Conservation (phyloP, 1,140 invertebrate species). For the Drosophila guanche region DNA sequence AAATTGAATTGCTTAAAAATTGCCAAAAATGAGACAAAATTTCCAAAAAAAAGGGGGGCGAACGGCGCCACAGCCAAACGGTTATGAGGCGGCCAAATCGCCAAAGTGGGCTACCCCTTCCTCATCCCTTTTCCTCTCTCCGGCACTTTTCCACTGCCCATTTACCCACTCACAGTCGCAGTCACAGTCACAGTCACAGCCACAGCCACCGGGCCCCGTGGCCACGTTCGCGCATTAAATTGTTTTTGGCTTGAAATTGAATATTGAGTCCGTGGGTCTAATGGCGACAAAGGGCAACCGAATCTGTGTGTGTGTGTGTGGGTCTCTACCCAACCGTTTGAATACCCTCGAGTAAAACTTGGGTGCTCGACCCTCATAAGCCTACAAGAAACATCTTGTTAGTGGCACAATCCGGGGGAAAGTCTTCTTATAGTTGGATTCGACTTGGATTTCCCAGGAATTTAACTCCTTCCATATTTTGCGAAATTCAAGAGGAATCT, state of each 20-base stretch:
- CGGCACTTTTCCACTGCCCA: neutral
- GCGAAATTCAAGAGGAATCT: neutral
- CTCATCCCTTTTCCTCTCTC: slow-evolving; percentile 2
- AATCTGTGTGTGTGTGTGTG: slow-evolving; percentile 25
- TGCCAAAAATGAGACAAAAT: slow-evolving; percentile 79
- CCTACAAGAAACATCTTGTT: slow-evolving; percentile 8
- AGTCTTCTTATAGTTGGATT: slow-evolving; percentile 22
- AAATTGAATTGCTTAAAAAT: slow-evolving; percentile 83
- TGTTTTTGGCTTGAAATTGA: slow-evolving; percentile 69
- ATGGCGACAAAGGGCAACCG: slow-evolving; percentile 39
- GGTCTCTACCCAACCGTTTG: slow-evolving; percentile 2
- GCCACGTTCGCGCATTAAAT: slow-evolving; percentile 76
- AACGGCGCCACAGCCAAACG: slow-evolving; percentile 64
- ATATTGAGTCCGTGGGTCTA: slow-evolving; percentile 74
- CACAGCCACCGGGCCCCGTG: slow-evolving; percentile 19
- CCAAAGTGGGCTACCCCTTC: slow-evolving; percentile 33
- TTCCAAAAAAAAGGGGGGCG: slow-evolving; percentile 38
- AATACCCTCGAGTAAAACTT: slow-evolving; percentile 21
- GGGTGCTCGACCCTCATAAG: too few relatives aligned
- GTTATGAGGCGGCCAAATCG: slow-evolving; percentile 58
- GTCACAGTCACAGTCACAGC: slow-evolving; percentile 28
- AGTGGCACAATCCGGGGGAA: neutral
- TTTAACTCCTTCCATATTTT: slow-evolving; percentile 7
- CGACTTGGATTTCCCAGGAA: slow-evolving; percentile 32
- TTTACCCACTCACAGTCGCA: slow-evolving; percentile 1